Evolutionary conservation across 2,113 vertebrate species (phyloP).

Genomic region (Micromys minutus): DNA sequence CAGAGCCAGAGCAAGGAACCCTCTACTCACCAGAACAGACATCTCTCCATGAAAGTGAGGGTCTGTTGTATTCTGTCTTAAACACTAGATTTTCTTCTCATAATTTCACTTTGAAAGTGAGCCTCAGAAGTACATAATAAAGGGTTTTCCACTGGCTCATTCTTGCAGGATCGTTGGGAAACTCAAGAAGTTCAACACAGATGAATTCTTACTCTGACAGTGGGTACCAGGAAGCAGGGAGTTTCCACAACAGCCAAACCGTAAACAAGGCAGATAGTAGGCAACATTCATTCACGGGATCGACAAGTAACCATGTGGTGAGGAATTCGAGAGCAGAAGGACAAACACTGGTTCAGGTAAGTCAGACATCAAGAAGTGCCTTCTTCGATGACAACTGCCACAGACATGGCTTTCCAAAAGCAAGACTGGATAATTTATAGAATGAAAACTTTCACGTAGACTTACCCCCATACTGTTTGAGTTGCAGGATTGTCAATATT

Average conservation of each 20-base stretch:
- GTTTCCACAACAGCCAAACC: slow-evolving; percentile 93
- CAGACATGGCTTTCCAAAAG: background rate
- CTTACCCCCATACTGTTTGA: background rate
- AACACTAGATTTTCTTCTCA: slow-evolving; percentile 72
- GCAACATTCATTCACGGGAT: slow-evolving; percentile 88
- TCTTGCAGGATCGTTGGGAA: slow-evolving; percentile 92
- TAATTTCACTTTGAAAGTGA: slow-evolving; percentile 28
- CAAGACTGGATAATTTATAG: background rate
- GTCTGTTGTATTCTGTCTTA: slow-evolving; percentile 91
- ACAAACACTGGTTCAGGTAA: slow-evolving; percentile 93
- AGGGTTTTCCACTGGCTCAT: slow-evolving; percentile 53
- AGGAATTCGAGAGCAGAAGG: slow-evolving; percentile 94
- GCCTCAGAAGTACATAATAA: background rate
- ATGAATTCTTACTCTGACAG: slow-evolving; percentile 99
- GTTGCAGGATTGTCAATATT: background rate
- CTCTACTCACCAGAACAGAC: slow-evolving; percentile 95
- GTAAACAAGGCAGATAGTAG: slow-evolving; percentile 91
- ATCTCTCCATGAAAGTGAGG: slow-evolving; percentile 99
- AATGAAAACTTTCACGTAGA: background rate
- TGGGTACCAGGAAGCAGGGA: slow-evolving; percentile 96
- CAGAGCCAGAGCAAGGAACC: slow-evolving; percentile 92
- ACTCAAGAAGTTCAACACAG: slow-evolving; percentile 96
- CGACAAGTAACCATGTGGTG: slow-evolving; percentile 86
- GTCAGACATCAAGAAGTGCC: background rate
- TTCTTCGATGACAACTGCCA: background rate